Evolutionary conservation across 2,113 vertebrate genomes (phyloP).

Genomic region (Cyrtonyx montezumae): DNA sequence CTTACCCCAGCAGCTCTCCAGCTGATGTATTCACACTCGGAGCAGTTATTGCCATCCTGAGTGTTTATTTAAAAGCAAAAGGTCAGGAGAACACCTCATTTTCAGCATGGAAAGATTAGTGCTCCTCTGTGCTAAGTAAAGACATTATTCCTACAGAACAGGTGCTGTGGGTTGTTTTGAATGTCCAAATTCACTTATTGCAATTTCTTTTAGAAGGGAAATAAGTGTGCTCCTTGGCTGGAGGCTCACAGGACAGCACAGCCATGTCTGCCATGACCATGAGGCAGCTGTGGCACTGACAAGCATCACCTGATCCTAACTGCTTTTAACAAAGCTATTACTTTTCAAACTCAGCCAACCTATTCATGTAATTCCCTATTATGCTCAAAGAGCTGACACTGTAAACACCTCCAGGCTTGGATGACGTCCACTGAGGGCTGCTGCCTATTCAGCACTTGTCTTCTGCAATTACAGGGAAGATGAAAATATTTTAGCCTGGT

Average conservation of each 20-base stretch:
- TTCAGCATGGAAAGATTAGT: not conserved
- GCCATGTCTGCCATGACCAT: rapidly evolving
- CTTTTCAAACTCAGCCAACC: constrained; percentile 9
- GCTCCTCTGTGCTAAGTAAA: not conserved
- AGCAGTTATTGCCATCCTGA: not conserved
- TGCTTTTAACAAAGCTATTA: constrained; percentile 46
- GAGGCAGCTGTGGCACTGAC: rapidly evolving
- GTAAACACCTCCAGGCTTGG: constrained; percentile 2
- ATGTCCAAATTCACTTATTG: not conserved
- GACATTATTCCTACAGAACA: not conserved
- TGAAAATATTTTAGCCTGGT: not conserved
- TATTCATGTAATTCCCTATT: constrained; percentile 41
- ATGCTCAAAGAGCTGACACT: constrained; percentile 2
- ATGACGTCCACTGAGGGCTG: not conserved
- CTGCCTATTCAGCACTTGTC: not conserved
- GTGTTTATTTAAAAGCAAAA: not conserved
- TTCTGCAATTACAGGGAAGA: not conserved
- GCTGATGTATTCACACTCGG: not conserved
- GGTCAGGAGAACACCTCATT: not conserved
- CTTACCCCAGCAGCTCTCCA: rapidly evolving
- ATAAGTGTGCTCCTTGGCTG: not conserved
- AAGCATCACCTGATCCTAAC: constrained; percentile 4
- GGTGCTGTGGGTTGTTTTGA: not conserved
- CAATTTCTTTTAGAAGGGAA: not conserved
- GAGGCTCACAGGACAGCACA: not conserved